Conservation (phyloP, 2,113 vertebrate species). For the Cinclus mexicanus region DNA sequence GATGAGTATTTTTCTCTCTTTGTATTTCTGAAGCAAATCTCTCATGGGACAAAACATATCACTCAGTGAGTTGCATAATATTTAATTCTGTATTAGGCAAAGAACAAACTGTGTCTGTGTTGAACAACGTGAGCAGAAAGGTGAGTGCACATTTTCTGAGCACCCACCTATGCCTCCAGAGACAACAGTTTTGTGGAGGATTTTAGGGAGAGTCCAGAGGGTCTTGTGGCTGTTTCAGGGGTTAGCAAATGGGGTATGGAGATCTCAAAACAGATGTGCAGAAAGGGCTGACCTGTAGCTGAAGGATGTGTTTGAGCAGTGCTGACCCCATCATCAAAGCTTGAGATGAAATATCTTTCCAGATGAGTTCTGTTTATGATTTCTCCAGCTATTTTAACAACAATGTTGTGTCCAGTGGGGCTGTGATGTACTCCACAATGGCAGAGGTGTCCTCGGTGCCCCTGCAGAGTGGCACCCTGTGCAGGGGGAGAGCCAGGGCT, state of each 20-base stretch:
- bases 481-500: background rate
- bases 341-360: background rate
- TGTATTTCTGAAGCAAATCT: background rate
- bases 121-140: background rate
- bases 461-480: background rate
- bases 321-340: background rate
- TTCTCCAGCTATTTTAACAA: background rate
- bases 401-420: fast-evolving
- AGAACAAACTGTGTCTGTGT: background rate
- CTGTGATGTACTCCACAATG: background rate
- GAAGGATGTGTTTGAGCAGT: background rate
- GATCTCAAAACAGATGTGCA: background rate
- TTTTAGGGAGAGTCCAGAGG: background rate
- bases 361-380: background rate
- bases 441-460: background rate
- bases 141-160: fast-evolving
- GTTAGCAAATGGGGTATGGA: fast-evolving
- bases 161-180: background rate
- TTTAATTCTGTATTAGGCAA: background rate
- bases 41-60: background rate
- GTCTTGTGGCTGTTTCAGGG: background rate
- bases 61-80: background rate
- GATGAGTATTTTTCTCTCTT: background rate
- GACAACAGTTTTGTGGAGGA: background rate
- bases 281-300: background rate